Percentiles rank a stretch among this genome's conserved stretches.
Evolutionary conservation across 2,113 vertebrate species (phyloP).

Genomic region (Ceyx melanurus): DNA sequence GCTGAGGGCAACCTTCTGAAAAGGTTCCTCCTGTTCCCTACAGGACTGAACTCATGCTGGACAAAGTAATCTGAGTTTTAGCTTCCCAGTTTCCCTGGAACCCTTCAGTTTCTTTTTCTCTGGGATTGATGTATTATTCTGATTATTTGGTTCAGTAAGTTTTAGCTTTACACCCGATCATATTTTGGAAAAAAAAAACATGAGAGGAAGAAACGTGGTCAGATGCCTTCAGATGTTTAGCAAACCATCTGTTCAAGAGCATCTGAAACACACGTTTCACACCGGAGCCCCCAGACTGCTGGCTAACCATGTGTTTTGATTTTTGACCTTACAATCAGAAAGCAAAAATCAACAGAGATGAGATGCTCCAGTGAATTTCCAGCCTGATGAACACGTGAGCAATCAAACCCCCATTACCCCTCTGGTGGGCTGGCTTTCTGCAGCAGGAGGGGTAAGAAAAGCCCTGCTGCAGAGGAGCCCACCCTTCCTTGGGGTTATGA

Average conservation of each 20-base stretch:
- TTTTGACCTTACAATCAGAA: background rate
- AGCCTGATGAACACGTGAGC: background rate
- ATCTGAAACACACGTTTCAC: slow-evolving; percentile 1
- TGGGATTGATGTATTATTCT: background rate
- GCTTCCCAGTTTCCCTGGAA: slow-evolving; percentile 7
- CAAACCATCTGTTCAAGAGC: background rate
- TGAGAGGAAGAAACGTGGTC: background rate
- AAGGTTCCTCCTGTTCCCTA: background rate
- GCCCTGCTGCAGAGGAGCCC: background rate
- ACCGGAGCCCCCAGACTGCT: background rate
- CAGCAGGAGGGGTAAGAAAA: background rate
- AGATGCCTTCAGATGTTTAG: background rate
- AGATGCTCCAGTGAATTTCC: background rate
- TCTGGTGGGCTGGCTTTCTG: background rate
- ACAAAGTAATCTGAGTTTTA: slow-evolving; percentile 66
- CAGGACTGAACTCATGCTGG: slow-evolving; percentile 61
- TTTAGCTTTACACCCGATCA: background rate
- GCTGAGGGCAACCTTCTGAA: background rate
- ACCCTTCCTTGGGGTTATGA: background rate
- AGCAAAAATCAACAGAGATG: background rate
- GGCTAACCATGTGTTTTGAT: background rate
- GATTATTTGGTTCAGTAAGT: background rate
- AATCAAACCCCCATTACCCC: background rate
- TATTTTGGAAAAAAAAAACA: background rate
- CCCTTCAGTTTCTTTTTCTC: slow-evolving; percentile 10